Evolutionary conservation across 2,113 vertebrate species (phyloP), one percentile per base, ranked within the genome.

Genomic region (Microtus ochrogaster): DNA sequence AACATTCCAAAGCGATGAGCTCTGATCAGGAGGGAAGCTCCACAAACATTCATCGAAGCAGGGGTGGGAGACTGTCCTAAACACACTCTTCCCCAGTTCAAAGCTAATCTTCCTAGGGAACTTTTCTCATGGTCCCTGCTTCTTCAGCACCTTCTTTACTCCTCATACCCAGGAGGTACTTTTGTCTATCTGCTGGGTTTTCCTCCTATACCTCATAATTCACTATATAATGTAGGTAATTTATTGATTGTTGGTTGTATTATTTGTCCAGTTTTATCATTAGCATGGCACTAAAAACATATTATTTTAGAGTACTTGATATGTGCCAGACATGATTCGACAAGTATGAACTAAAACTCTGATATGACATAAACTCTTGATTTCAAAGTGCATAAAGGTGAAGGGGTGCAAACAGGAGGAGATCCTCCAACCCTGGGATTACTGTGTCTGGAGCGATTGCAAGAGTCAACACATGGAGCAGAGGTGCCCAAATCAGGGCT

Each of bases 1-100:
- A 95, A 97, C 94, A 97, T 97, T 98, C 94, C 97, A 96, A 95
- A 95, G 94, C 68, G 47, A 90, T 96, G 96, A 97, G 77, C 52
- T 82, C n/a, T 68, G 7, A 22, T 91, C 41, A 94, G 68, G 92
- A 94, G 77, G 36, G 79, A 97, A 92, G 55, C 49, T 95, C 68
- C 95, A 83, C 78, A 93, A 91, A 85, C 39, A 90, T 84, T 58
- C 58, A 3, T 89, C 73, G 77, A 52, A 92, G 89, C 16, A 47
- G 82, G 66, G 66, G 78, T 82, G 61, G 92, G 92, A 90, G 79
- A 39, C 55, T 72, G 44, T 10, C 81, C 84, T 83, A 44, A 82
- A 78, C 84, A 88, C 30, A 89, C 41, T 92, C 72, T 90, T 41
- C 41, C 79, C 44, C 28, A 70, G 65, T 22, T 47, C 66, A 52